Conservation (phyloP, 2,888 invertebrate species). For the Entomobrya proxima region DNA sequence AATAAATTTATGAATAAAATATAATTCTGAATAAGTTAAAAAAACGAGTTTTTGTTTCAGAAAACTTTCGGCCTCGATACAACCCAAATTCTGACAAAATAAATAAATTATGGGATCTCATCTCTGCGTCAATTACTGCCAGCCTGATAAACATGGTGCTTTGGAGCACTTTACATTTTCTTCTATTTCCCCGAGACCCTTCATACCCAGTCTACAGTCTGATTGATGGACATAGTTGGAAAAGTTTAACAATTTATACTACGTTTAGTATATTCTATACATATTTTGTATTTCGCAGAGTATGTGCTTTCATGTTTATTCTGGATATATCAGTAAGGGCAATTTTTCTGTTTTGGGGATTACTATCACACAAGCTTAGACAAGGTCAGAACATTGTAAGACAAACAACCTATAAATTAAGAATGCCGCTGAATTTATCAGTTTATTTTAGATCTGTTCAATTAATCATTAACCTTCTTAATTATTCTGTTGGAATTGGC, state of each 20-base stretch:
- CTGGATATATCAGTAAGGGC: not conserved
- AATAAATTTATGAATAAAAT: not conserved
- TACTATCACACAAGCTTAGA: not conserved
- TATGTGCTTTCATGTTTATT: not conserved
- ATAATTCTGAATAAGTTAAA: not conserved
- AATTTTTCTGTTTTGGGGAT: not conserved
- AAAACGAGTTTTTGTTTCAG: not conserved
- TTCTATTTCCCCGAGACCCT: not conserved
- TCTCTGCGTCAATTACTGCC: not conserved
- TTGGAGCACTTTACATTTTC: not conserved
- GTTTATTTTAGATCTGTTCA: not conserved
- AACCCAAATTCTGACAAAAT: not conserved
- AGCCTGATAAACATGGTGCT: not conserved
- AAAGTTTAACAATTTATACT: not conserved
- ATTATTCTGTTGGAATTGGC: not conserved
- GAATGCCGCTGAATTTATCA: not conserved
- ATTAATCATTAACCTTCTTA: not conserved
- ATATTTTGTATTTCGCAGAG: not conserved
- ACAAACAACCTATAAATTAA: not conserved
- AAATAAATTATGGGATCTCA: not conserved
- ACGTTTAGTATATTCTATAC: not conserved
- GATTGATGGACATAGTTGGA: not conserved
- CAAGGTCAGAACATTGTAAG: not conserved
- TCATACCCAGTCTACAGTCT: not conserved
- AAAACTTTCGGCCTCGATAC: not conserved